Evolutionary conservation across 1,140 invertebrate species (phyloP).

Genomic region (Micrasema minimum): DNA sequence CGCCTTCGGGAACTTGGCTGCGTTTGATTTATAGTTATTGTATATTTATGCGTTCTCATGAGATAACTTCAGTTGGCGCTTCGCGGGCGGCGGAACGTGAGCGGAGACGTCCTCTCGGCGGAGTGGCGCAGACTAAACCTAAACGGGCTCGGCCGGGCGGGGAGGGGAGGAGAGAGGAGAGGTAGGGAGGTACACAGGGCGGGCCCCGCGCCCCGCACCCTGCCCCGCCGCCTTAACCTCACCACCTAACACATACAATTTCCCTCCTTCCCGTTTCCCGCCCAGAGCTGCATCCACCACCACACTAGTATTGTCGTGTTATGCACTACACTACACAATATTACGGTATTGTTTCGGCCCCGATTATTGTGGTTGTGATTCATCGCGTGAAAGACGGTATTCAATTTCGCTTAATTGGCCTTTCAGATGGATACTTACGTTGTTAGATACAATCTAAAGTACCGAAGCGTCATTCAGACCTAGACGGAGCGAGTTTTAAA

Average conservation of each 20-base stretch:
- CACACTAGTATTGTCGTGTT: not conserved
- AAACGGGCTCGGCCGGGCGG: conserved; percentile 30
- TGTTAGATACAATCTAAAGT: too few relatives aligned
- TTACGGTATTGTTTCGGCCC: conserved; percentile 28
- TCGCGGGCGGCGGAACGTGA: conserved; percentile 9
- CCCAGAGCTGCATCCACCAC: conserved; percentile 10
- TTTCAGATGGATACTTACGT: not conserved
- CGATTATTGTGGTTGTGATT: conserved; percentile 20
- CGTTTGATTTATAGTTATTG: too few relatives aligned
- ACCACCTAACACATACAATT: not conserved
- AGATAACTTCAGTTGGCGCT: conserved; percentile 8
- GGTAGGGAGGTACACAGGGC: too few relatives aligned
- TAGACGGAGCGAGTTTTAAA: too few relatives aligned
- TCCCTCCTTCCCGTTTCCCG: not conserved
- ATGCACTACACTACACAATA: not conserved
- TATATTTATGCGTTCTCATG: not conserved
- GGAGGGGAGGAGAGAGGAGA: too few relatives aligned
- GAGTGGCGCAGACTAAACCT: conserved; percentile 35
- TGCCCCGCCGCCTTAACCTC: not conserved
- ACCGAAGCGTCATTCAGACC: too few relatives aligned
- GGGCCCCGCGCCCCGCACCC: too few relatives aligned
- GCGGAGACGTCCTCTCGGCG: conserved; percentile 35
- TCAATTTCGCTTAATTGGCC: conserved; percentile 19
- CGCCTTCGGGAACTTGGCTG: conserved; percentile 6
- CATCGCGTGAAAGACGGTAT: conserved; percentile 12